Conservation (phyloP, 2,797 vertebrate species). For the Hemibagrus guttatus region DNA sequence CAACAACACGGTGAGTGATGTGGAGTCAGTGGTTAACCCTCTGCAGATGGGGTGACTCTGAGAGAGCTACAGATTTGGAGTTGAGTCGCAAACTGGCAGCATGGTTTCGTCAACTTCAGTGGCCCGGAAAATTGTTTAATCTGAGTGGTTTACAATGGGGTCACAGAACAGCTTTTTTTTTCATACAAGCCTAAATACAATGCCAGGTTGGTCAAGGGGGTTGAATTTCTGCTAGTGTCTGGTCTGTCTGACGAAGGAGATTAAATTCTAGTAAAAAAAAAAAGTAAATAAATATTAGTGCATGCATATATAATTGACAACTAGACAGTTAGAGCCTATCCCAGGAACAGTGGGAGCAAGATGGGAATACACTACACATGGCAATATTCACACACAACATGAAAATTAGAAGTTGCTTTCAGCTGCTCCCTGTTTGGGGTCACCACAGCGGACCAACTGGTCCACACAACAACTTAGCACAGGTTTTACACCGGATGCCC, state of each 20-base stretch:
- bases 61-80: slow-evolving; percentile 29
- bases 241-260: neutral
- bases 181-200: slow-evolving; percentile 33
- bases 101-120: slow-evolving; percentile 28
- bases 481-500: no score
- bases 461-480: no score
- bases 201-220: slow-evolving; percentile 32
- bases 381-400: neutral
- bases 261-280: neutral
- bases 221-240: neutral
- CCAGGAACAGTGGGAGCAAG: neutral
- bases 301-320: no score
- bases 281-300: neutral
- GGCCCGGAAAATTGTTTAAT: slow-evolving; percentile 49
- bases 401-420: no score
- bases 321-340: neutral
- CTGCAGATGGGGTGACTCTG: slow-evolving; percentile 37
- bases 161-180: slow-evolving; percentile 29
- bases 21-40: slow-evolving; percentile 43
- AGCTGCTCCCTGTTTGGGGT: no score
- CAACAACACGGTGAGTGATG: slow-evolving; percentile 4
- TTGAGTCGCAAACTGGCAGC: slow-evolving; percentile 34
- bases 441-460: no score
- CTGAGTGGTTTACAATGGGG: slow-evolving; percentile 40
- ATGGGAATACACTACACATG: neutral